These are phyloP conservation scores for Argyrosomus japonicus DNA, from an alignment of 2,113 vertebrate genomes.

Conservation along the genomic window DNA sequence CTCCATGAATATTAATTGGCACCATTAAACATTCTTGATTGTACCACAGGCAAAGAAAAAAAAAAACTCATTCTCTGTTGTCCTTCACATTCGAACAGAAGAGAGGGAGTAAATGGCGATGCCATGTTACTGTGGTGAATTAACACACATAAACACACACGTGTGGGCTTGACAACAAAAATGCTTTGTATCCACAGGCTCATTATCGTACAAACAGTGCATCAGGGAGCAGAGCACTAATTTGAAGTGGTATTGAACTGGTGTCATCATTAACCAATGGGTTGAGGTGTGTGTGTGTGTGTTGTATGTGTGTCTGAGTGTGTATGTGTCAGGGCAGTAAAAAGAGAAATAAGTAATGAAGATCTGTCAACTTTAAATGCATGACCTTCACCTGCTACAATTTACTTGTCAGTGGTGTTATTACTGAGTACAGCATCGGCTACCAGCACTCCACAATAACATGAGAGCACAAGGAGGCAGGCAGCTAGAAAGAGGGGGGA, in stretches of 20 bases:
- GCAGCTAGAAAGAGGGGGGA: conserved; percentile 51
- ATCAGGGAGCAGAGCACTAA: conserved; percentile 20
- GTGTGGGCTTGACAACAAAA: background rate
- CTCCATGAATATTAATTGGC: conserved; percentile 3
- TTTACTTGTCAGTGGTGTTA: conserved; percentile 32
- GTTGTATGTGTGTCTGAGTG: background rate
- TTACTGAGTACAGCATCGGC: conserved; percentile 41
- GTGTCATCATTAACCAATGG: background rate
- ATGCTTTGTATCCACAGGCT: background rate
- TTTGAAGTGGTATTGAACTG: conserved; percentile 4
- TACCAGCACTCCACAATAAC: conserved; percentile 56
- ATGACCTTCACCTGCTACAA: conserved; percentile 22
- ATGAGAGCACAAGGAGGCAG: conserved; percentile 68
- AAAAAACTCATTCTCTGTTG: background rate
- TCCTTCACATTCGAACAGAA: background rate
- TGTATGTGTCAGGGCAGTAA: background rate
- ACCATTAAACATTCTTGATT: conserved; percentile 42
- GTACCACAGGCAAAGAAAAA: background rate
- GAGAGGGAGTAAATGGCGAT: background rate
- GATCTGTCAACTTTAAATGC: conserved; percentile 27
- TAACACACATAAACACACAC: conserved; percentile 4
- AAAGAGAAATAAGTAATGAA: background rate
- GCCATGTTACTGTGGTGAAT: background rate
- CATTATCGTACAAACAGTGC: conserved; percentile 20
- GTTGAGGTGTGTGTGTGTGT: background rate